These are phyloP conservation scores for Gibbula magus DNA, from an alignment of 2,888 invertebrate species.

Conservation along the genomic window DNA sequence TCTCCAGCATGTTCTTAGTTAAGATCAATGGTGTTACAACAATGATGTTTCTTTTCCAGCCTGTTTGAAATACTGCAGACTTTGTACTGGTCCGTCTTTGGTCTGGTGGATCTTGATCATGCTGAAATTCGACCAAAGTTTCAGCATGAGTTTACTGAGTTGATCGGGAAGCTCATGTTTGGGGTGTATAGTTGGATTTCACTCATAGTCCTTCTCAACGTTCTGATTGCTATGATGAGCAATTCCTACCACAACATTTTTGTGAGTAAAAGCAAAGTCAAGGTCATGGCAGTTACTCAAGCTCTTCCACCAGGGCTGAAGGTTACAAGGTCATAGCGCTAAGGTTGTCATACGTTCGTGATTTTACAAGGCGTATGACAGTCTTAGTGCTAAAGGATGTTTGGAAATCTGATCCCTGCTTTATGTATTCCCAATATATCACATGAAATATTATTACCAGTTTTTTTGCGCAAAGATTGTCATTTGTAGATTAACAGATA, in stretches of 20 bases:
- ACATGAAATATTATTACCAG: too few relatives aligned
- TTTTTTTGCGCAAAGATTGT: too few relatives aligned
- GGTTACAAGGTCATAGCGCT: too few relatives aligned
- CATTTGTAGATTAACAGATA: too few relatives aligned
- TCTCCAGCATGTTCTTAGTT: too few relatives aligned
- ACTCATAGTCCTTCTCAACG: constrained; percentile 95
- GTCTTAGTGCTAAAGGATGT: too few relatives aligned
- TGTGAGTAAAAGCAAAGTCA: constrained; percentile 80
- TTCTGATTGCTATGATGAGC: constrained; percentile 99
- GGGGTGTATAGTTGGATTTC: constrained; percentile 98
- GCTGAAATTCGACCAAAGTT: constrained; percentile 90
- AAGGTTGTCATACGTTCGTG: too few relatives aligned
- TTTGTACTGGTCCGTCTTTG: constrained; percentile 99
- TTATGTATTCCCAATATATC: too few relatives aligned
- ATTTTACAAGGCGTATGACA: too few relatives aligned
- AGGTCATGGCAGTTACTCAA: neutral
- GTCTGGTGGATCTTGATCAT: constrained; percentile 95
- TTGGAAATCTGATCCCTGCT: too few relatives aligned
- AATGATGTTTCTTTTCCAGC: constrained; percentile 78
- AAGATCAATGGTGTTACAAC: neutral
- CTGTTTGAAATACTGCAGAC: constrained; percentile 98
- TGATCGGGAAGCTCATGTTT: constrained; percentile 99
- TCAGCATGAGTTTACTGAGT: constrained; percentile 95
- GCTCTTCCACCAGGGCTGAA: too few relatives aligned
- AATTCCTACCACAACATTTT: constrained; percentile 98